phyloP scores from a whole-genome alignment of 2,888 invertebrate species.

The Lithophane leautieri region DNA sequence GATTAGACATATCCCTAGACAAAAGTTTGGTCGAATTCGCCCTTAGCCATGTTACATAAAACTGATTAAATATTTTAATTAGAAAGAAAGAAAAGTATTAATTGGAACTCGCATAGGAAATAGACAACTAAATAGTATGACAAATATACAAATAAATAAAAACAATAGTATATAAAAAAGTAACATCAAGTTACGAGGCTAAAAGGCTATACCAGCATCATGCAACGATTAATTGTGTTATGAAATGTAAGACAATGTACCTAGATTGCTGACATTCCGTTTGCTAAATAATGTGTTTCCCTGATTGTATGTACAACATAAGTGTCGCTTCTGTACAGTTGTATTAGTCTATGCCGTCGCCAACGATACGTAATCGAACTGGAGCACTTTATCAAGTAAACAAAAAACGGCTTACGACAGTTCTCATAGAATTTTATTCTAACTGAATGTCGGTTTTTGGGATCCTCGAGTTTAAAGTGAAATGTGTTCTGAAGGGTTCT shows the following conservation, averaged over 20 bases:
- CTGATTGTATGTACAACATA: not conserved
- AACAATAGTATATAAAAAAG: not conserved
- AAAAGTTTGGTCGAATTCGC: no score
- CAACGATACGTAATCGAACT: constrained; percentile 53
- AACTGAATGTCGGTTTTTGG: constrained; percentile 43
- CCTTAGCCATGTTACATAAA: no score
- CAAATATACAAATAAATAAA: not conserved
- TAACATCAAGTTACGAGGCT: not conserved
- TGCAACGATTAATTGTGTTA: not conserved
- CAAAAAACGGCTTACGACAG: constrained; percentile 67
- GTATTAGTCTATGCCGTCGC: not conserved
- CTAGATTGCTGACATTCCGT: not conserved
- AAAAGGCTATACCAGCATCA: not conserved
- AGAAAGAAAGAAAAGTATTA: not conserved
- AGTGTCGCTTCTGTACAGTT: not conserved
- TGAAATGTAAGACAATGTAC: not conserved
- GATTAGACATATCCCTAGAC: no score
- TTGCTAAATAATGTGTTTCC: not conserved
- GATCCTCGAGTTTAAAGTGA: constrained; percentile 24
- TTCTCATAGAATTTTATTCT: constrained; percentile 68
- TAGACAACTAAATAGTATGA: no score
- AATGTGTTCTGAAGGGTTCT: not conserved
- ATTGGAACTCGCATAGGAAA: no score
- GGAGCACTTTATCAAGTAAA: constrained; percentile 72
- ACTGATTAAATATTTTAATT: not conserved